Conservation (phyloP, 2,113 vertebrate species). For the Colistium nudipinnis region DNA sequence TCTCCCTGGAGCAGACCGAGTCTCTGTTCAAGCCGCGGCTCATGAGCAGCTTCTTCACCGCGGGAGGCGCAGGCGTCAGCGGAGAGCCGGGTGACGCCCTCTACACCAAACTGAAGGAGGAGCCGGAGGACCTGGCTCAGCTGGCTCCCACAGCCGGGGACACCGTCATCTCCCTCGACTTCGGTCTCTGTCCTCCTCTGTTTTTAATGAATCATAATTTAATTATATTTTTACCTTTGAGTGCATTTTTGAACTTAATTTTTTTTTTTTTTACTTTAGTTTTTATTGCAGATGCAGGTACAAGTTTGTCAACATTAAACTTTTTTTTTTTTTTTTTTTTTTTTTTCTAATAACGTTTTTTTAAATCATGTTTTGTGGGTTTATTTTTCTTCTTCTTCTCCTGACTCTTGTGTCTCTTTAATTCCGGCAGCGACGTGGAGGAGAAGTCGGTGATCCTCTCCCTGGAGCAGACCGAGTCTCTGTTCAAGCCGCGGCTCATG, state of each 20-base stretch:
- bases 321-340: too few relatives aligned
- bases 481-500: constrained; percentile 90
- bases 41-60: constrained; percentile 84
- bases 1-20: constrained; percentile 97
- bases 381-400: too few relatives aligned
- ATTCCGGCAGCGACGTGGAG: constrained; percentile 90
- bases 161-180: constrained; percentile 90
- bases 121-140: constrained; percentile 94
- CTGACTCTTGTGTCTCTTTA: too few relatives aligned
- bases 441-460: constrained; percentile 92
- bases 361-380: too few relatives aligned
- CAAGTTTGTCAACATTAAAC: too few relatives aligned
- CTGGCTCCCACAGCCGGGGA: constrained; percentile 94
- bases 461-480: constrained; percentile 93
- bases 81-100: constrained; percentile 83
- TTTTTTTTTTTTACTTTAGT: too few relatives aligned
- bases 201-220: not conserved
- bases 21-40: constrained; percentile 88
- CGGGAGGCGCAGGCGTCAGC: constrained; percentile 25
- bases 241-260: too few relatives aligned
- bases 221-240: too few relatives aligned
- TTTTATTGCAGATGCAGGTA: too few relatives aligned
- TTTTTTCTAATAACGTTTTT: too few relatives aligned
- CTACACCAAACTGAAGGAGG: constrained; percentile 94
- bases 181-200: constrained; percentile 80